phyloP scores from a whole-genome alignment of 2,797 vertebrate genomes.

The Amphiprion clarkii region DNA sequence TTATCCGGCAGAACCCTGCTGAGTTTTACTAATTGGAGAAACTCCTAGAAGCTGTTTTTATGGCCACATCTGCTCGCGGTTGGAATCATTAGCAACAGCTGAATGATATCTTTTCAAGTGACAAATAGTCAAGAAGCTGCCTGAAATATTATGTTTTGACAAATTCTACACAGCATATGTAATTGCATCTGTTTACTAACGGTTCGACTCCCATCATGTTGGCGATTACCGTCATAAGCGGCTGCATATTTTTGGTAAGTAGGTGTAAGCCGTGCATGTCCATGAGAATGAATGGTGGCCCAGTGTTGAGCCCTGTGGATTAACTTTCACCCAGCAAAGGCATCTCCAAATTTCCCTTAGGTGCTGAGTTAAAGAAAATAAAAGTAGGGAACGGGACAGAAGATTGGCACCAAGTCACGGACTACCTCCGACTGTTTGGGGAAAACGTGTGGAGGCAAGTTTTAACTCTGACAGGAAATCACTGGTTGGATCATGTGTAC shows the following conservation, averaged over 20 bases:
- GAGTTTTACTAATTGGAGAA: slow-evolving; percentile 31
- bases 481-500: slow-evolving; percentile 7
- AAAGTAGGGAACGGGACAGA: slow-evolving; percentile 30
- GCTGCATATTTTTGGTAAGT: neutral
- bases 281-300: neutral
- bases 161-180: neutral
- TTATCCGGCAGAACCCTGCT: slow-evolving; percentile 14
- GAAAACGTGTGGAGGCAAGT: slow-evolving; percentile 30
- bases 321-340: slow-evolving; percentile 32
- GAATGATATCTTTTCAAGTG: slow-evolving; percentile 13
- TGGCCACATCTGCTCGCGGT: slow-evolving; percentile 23
- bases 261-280: slow-evolving; percentile 1
- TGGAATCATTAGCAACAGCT: slow-evolving; percentile 38
- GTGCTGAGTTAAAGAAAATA: slow-evolving; percentile 15
- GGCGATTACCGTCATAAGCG: neutral
- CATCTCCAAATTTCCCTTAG: neutral
- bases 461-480: slow-evolving; percentile 26
- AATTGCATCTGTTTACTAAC: neutral
- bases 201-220: neutral
- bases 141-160: neutral
- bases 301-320: slow-evolving; percentile 34
- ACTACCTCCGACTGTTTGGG: slow-evolving; percentile 18
- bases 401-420: slow-evolving; percentile 34
- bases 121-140: slow-evolving; percentile 16
- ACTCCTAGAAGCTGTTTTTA: slow-evolving; percentile 17